phyloP scores from a whole-genome alignment of 1,140 invertebrate genomes.

The Conus betulinus region DNA sequence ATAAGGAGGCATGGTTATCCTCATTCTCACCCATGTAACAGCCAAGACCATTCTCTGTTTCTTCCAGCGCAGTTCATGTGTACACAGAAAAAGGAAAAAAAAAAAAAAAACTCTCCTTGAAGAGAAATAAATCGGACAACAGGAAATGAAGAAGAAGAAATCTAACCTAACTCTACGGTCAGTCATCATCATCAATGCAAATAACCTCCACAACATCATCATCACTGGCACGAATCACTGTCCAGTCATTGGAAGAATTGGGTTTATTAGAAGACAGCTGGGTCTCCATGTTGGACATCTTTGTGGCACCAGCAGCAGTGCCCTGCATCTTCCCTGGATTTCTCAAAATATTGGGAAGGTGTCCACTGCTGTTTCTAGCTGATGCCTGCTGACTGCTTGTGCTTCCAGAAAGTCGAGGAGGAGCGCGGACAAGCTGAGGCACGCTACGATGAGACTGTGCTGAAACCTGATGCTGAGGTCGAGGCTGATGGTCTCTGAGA shows the following conservation, averaged over 20 bases:
- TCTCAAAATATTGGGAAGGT: not conserved
- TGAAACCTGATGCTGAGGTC: not conserved
- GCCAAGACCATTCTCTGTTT: too few species aligned
- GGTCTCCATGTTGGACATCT: not conserved
- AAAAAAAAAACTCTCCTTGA: too few species aligned
- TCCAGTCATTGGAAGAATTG: constrained; percentile 15
- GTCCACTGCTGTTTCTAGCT: not conserved
- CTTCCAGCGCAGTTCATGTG: too few species aligned
- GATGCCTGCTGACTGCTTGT: not conserved
- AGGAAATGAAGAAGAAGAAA: too few species aligned
- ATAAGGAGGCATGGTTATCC: too few species aligned
- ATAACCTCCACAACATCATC: constrained; percentile 31
- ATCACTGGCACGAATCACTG: constrained; percentile 11
- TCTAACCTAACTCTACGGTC: not conserved
- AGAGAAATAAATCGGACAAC: too few species aligned
- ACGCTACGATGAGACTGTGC: not conserved
- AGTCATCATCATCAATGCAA: constrained; percentile 30
- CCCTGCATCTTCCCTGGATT: not conserved
- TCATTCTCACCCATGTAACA: too few species aligned
- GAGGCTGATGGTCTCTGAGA: not conserved
- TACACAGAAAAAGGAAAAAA: too few species aligned
- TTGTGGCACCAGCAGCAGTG: not conserved
- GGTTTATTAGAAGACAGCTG: not conserved
- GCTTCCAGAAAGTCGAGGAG: not conserved
- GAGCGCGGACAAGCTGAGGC: not conserved